These are phyloP conservation scores for Odontamblyopus lacepedii DNA, from an alignment of 2,797 vertebrate genomes.

Conservation along the genomic window DNA sequence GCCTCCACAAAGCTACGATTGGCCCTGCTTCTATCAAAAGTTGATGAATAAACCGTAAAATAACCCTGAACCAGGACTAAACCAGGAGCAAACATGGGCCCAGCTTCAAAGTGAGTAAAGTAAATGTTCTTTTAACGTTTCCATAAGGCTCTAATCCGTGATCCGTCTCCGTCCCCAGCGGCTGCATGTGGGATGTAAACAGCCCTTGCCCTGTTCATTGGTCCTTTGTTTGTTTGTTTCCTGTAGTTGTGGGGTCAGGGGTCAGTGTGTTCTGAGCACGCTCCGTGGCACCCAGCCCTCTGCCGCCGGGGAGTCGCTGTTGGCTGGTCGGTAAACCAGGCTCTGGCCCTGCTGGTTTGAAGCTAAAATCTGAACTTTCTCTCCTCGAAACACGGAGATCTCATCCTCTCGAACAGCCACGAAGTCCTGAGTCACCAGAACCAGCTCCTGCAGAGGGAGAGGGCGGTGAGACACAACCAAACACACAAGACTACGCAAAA, in stretches of 20 bases:
- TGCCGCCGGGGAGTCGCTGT: constrained; percentile 89
- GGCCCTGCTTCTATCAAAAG: too few species aligned
- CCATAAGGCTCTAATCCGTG: not conserved
- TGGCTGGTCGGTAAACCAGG: constrained; percentile 93
- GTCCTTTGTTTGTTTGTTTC: constrained; percentile 14
- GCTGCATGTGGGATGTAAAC: constrained; percentile 42
- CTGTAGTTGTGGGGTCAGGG: not conserved
- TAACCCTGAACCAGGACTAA: too few species aligned
- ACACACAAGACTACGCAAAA: not conserved
- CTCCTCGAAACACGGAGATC: constrained; percentile 93
- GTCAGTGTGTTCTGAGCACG: constrained; percentile 79
- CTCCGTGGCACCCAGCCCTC: constrained; percentile 97
- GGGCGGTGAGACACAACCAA: too few species aligned
- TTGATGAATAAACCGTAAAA: too few species aligned
- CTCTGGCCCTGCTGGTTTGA: constrained; percentile 98
- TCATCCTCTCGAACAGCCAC: constrained; percentile 96
- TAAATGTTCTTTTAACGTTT: not conserved
- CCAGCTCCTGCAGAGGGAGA: constrained; percentile 65
- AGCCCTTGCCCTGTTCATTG: constrained; percentile 32
- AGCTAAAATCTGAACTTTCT: constrained; percentile 94
- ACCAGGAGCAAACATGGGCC: too few species aligned
- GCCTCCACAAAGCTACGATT: too few species aligned
- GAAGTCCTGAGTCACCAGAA: constrained; percentile 93
- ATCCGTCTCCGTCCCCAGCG: constrained; percentile 1
- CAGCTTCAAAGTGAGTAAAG: not conserved